phyloP scores from a whole-genome alignment of 2,113 vertebrate genomes.

The Strix uralensis region DNA sequence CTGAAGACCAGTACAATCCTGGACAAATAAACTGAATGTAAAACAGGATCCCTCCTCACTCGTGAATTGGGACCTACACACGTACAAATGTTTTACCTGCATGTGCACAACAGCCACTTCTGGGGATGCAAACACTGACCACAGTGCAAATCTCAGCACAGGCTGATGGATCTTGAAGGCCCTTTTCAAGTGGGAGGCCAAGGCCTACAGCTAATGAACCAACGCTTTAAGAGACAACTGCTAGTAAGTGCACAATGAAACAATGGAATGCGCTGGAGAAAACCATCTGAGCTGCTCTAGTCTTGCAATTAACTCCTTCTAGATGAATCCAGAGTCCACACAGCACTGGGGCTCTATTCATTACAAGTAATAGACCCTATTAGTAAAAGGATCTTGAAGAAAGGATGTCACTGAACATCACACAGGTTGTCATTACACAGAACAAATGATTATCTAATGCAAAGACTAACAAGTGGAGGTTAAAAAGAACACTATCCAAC shows the following conservation, averaged over 20 bases:
- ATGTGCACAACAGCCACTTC: accelerated
- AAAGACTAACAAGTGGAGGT: not conserved
- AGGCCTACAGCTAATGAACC: not conserved
- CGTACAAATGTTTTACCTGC: not conserved
- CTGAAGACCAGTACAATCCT: not conserved
- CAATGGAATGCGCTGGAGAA: not conserved
- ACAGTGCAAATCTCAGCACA: not conserved
- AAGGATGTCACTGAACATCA: not conserved
- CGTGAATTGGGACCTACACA: not conserved
- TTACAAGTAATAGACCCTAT: not conserved
- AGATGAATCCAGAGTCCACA: not conserved
- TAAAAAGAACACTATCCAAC: not conserved
- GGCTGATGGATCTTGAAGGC: not conserved
- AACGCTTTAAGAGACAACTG: not conserved
- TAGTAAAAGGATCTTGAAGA: not conserved
- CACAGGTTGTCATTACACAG: not conserved
- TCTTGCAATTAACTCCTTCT: not conserved
- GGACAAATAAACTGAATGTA: not conserved
- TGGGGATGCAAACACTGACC: not conserved
- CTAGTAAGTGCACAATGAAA: not conserved
- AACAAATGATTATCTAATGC: not conserved
- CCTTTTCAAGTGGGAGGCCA: not conserved
- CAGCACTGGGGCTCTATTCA: not conserved
- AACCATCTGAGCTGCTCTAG: not conserved
- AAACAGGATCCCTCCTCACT: not conserved